phyloP scores from a whole-genome alignment of 1,140 invertebrate genomes.

The Diachasma alloeum region DNA sequence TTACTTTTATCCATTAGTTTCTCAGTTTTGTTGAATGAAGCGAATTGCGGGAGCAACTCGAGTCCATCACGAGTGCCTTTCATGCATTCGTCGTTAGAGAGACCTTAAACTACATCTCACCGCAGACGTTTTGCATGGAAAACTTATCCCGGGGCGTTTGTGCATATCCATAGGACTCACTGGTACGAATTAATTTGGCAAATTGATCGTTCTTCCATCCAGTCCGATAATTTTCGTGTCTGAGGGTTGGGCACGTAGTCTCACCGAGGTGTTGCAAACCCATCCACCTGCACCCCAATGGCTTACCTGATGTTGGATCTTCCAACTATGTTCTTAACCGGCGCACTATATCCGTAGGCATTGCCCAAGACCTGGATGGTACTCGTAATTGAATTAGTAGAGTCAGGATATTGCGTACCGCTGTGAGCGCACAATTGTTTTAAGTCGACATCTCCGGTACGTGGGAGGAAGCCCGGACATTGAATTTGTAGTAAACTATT shows the following conservation, averaged over 20 bases:
- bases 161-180: conserved; percentile 32
- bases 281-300: background rate
- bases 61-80: too few species aligned
- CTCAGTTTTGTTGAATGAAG: too few species aligned
- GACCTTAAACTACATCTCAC: conserved; percentile 1
- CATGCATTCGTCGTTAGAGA: background rate
- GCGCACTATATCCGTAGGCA: background rate
- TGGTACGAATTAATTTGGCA: conserved; percentile 61
- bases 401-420: conserved; percentile 66
- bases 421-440: conserved; percentile 61
- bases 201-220: conserved; percentile 64
- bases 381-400: conserved; percentile 63
- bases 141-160: conserved; percentile 24
- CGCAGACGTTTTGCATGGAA: conserved; percentile 49
- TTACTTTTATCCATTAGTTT: too few species aligned
- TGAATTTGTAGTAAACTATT: conserved; percentile 65
- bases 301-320: conserved; percentile 10
- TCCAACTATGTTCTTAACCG: conserved; percentile 1
- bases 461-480: conserved; percentile 53
- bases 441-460: conserved; percentile 61
- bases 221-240: conserved; percentile 60
- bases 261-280: background rate
- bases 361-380: conserved; percentile 17
- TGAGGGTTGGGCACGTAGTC: conserved; percentile 18
- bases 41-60: too few species aligned